Evolutionary conservation across 2,113 vertebrate genomes (phyloP).

Genomic region (Pipa parva): DNA sequence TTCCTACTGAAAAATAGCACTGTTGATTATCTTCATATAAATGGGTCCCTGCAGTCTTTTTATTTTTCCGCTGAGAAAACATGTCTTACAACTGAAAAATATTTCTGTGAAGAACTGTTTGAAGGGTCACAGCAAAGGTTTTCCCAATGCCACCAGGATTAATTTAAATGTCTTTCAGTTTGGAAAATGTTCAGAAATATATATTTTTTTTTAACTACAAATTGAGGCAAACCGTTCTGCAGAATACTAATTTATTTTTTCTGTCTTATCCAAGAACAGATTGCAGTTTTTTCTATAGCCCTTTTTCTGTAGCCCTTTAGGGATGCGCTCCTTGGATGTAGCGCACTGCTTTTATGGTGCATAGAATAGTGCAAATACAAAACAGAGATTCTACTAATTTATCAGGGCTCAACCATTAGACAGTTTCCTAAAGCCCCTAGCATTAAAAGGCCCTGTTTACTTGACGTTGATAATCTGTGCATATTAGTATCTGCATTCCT

Average conservation of each 20-base stretch:
- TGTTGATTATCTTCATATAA: constrained; percentile 37
- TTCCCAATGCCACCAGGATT: constrained; percentile 57
- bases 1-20: constrained; percentile 35
- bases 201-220: constrained; percentile 49
- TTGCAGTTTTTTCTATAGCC: constrained; percentile 22
- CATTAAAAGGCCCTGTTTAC: no score
- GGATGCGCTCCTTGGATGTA: background rate
- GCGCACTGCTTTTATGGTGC: constrained; percentile 9
- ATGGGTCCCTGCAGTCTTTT: constrained; percentile 48
- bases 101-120: constrained; percentile 55
- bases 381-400: no score
- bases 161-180: constrained; percentile 57
- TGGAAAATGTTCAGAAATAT: constrained; percentile 54
- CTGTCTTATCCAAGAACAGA: background rate
- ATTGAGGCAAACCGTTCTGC: constrained; percentile 46
- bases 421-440: no score
- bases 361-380: background rate
- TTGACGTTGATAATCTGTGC: no score
- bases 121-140: constrained; percentile 57
- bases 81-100: constrained; percentile 49
- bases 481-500: no score
- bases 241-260: constrained; percentile 34
- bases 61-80: constrained; percentile 58
- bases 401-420: no score
- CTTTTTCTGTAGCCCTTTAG: background rate